These are phyloP conservation scores for Leptinotarsa lineolata DNA, from an alignment of 1,140 invertebrate genomes.

Conservation along the genomic window DNA sequence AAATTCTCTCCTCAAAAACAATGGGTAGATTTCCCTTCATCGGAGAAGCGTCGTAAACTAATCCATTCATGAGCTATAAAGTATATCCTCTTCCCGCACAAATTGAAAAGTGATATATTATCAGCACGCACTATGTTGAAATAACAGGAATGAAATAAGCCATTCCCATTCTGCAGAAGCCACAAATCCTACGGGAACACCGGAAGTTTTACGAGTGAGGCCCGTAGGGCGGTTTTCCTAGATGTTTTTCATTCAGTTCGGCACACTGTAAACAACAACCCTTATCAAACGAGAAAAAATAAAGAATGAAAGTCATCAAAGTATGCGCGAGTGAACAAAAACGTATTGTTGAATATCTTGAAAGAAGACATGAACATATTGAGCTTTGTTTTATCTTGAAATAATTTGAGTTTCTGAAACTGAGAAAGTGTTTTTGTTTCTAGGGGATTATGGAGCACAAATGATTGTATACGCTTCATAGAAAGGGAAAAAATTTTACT, in stretches of 20 bases:
- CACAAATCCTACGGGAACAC: neutral
- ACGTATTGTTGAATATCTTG: neutral
- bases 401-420: too few species aligned
- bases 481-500: too few species aligned
- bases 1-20: too few species aligned
- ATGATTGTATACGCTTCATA: too few species aligned
- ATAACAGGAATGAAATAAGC: neutral
- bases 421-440: too few species aligned
- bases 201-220: conserved; percentile 10
- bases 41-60: too few species aligned
- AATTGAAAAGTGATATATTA: conserved; percentile 1
- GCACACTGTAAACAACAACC: conserved; percentile 22
- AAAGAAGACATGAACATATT: neutral
- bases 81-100: too few species aligned
- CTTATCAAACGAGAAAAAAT: conserved; percentile 15
- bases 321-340: conserved; percentile 11
- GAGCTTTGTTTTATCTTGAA: neutral
- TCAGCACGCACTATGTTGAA: neutral
- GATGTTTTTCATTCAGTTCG: conserved; percentile 13
- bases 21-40: too few species aligned
- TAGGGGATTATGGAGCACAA: too few species aligned
- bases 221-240: conserved; percentile 1
- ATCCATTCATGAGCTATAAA: too few species aligned
- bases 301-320: neutral
- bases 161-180: neutral